These are phyloP conservation scores for Andrena hattorfiana DNA, from an alignment of 2,888 invertebrate genomes.

Conservation along the genomic window DNA sequence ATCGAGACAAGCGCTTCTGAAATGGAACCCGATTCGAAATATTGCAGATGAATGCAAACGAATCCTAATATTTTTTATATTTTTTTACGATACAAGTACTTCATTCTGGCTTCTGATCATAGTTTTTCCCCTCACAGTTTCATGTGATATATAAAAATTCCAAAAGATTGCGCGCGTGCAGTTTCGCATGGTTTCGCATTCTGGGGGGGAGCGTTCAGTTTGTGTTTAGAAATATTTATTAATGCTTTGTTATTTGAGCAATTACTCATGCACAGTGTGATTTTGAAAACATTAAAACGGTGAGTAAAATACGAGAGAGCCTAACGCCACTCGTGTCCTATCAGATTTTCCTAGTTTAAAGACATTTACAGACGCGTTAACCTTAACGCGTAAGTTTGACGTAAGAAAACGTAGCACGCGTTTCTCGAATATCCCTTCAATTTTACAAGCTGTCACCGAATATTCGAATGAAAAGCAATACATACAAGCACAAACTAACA, in stretches of 20 bases:
- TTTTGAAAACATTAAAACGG: conserved; percentile 66
- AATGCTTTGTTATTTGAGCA: conserved; percentile 33
- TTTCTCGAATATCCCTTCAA: background rate
- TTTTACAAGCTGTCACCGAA: background rate
- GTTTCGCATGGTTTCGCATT: conserved; percentile 20
- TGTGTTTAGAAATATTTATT: conserved; percentile 29
- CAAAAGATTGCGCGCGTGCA: conserved; percentile 33
- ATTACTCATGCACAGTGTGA: conserved; percentile 68
- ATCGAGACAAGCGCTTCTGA: no score
- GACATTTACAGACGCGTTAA: conserved; percentile 27
- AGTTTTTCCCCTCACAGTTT: background rate
- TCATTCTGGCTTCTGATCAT: no score
- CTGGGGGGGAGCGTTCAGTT: conserved; percentile 18
- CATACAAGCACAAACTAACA: background rate
- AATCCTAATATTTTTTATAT: no score
- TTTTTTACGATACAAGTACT: no score
- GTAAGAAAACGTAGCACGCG: background rate
- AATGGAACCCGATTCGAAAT: no score
- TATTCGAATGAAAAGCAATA: background rate
- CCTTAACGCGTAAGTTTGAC: conserved; percentile 30
- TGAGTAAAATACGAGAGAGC: conserved; percentile 39
- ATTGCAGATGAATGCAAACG: no score
- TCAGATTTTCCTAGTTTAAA: conserved; percentile 7
- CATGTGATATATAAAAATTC: background rate
- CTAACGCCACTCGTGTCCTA: conserved; percentile 1